Evolutionary conservation across 2,888 invertebrate genomes (phyloP).

Genomic region (Dorcus hopei): DNA sequence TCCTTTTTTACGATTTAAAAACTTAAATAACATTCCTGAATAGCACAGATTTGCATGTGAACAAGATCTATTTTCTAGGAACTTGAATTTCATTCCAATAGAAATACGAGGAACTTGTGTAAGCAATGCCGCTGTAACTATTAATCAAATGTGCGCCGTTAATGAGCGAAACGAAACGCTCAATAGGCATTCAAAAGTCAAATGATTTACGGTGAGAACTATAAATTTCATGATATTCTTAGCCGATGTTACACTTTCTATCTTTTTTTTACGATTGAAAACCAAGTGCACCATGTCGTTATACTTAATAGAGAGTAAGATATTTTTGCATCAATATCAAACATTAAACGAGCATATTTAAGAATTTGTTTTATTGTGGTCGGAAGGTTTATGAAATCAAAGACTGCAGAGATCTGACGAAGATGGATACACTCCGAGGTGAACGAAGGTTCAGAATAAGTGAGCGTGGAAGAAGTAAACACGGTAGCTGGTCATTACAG

Average conservation of each 20-base stretch:
- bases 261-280: not conserved
- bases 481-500: constrained; percentile 39
- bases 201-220: constrained; percentile 37
- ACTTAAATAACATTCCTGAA: too few species aligned
- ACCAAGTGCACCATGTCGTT: not conserved
- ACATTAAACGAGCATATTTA: not conserved
- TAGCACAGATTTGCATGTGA: too few species aligned
- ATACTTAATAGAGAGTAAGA: not conserved
- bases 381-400: not conserved
- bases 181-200: constrained; percentile 34
- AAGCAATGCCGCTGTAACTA: constrained; percentile 13
- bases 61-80: too few species aligned
- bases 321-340: not conserved
- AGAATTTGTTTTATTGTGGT: not conserved
- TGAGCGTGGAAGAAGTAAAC: constrained; percentile 3
- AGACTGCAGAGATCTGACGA: not conserved
- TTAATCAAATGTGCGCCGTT: constrained; percentile 28
- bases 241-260: not conserved
- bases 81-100: not conserved
- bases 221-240: constrained; percentile 2
- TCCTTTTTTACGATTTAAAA: not conserved
- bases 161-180: constrained; percentile 30
- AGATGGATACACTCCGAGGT: not conserved
- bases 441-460: not conserved
- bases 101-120: constrained; percentile 12